Evolutionary conservation across 2,113 vertebrate species (phyloP).

Genomic region (Phoenicopterus ruber): DNA sequence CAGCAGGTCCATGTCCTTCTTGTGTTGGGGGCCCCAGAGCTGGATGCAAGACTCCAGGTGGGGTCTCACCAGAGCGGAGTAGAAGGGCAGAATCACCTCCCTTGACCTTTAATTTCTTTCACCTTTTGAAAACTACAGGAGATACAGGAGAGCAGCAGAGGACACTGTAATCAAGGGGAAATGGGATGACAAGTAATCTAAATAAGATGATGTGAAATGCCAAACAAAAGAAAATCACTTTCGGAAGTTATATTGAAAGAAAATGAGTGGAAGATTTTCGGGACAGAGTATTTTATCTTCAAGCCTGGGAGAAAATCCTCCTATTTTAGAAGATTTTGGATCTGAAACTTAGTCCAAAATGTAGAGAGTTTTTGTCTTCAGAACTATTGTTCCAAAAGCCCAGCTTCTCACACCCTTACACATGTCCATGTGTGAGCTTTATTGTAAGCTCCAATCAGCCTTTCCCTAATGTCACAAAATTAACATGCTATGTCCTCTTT

Average conservation of each 20-base stretch:
- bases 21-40: too few species aligned
- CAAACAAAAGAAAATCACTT: not conserved
- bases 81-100: too few species aligned
- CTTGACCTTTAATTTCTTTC: not conserved
- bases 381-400: not conserved
- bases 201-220: not conserved
- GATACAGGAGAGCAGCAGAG: not conserved
- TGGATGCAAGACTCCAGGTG: too few species aligned
- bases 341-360: not conserved
- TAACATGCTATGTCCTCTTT: not conserved
- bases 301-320: not conserved
- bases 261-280: not conserved
- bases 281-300: not conserved
- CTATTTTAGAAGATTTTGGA: not conserved
- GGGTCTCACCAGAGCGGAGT: too few species aligned
- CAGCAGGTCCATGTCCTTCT: too few species aligned
- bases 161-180: not conserved
- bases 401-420: not conserved
- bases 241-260: not conserved
- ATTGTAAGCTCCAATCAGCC: not conserved
- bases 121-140: not conserved
- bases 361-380: not conserved
- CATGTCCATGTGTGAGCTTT: fast-evolving
- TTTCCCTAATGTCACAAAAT: not conserved
- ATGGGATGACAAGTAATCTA: not conserved